Base-by-base conservation (phyloP, 2,888 invertebrate genomes). In the Ligdia adustata region DNA sequence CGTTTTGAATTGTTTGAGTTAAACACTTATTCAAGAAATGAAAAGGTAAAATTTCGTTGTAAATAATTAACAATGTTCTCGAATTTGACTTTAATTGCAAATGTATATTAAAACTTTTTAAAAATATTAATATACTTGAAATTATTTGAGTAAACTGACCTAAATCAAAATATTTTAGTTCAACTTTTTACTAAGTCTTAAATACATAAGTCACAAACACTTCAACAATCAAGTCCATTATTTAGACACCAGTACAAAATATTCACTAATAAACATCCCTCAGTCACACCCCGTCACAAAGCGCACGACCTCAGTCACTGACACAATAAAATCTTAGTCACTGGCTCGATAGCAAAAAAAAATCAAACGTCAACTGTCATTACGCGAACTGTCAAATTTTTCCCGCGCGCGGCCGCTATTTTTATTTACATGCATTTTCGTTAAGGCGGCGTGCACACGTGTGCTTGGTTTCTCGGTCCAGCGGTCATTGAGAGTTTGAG, bases 401-500 rank as follows among this genome's bases (percentile, higher is more conserved):
- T 75, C 75, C 76, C 79, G 78, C 81, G 76, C 73, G 66, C 9
- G 33, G 18, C 72, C 67, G 62, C 58, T 45, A 52, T 33, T 9
- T 5, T 13, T 81, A 80, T 84, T 82, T 79, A 80, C 81, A 84
- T 84, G 82, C 82, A 79, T 84, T 83, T 80, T 71, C 75, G 75
- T 66, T 63, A 66, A 66, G 60, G 64, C 64, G 66, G 71, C 71
- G 66, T 64, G 69, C 70, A 86, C 91, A 91, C 92, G 92, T 92
- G 92, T 91, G 91, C 79, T 87, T 84, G 75, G 88, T 80, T 86
- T 83, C 88, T 90, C 91, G 91, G 92, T 91, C 92, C 91, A 91
- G 91, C 92, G 92, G 92, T 92, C 92, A 92, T 92, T 92, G 92
- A 92, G 92, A 92, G 81, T 80, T 22, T 2, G 22, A 22, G 22